phyloP scores from a whole-genome alignment of 2,113 vertebrate genomes.

The Tichodroma muraria region DNA sequence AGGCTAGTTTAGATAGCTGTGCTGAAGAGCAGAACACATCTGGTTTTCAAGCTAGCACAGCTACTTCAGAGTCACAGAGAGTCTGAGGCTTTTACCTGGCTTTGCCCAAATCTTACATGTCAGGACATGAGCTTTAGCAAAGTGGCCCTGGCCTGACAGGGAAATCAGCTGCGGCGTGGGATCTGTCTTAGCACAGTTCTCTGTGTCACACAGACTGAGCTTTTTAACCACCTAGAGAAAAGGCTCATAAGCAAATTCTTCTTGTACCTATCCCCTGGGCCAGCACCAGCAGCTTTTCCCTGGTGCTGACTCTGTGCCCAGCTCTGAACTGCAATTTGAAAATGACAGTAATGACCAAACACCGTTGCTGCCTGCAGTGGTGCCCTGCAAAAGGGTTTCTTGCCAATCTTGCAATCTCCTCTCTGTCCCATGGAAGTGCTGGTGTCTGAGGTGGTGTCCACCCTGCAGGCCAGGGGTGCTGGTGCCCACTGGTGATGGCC shows the following conservation, averaged over 20 bases:
- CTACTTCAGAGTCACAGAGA: not conserved
- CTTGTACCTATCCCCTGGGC: not conserved
- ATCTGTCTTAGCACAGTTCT: not conserved
- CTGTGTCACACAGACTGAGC: not conserved
- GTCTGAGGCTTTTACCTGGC: not conserved
- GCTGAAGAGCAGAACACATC: not conserved
- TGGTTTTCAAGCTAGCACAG: not conserved
- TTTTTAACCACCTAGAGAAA: not conserved
- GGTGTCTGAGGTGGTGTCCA: not conserved
- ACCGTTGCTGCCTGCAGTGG: not conserved
- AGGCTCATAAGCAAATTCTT: not conserved
- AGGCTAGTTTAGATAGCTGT: not conserved
- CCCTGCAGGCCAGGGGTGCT: not conserved
- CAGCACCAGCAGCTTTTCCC: not conserved
- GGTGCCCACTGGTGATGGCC: not conserved
- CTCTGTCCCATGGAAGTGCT: not conserved
- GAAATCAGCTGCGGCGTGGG: not conserved
- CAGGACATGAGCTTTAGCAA: not conserved
- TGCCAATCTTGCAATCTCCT: rapidly evolving
- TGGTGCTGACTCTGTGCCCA: not conserved
- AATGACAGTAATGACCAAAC: not conserved
- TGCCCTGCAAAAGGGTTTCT: not conserved
- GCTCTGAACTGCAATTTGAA: not conserved
- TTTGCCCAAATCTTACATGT: not conserved
- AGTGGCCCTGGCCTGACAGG: not conserved